phyloP scores from a whole-genome alignment of 2,888 invertebrate species.

The Anticlea derivata region DNA sequence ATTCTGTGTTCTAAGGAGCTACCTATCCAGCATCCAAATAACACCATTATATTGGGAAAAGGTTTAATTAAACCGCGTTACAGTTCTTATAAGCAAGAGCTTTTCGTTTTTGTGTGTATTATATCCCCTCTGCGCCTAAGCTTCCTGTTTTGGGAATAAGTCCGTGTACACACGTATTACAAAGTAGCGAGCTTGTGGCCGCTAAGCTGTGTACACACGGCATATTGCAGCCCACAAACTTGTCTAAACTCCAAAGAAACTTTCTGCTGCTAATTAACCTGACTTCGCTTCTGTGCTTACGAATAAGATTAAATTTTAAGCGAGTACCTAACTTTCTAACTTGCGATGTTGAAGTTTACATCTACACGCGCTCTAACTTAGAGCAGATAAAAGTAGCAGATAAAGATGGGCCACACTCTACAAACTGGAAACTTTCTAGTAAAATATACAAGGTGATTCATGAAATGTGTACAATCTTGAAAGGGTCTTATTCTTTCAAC shows the following conservation, averaged over 20 bases:
- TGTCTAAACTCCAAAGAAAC: conserved; percentile 8
- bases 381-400: neutral
- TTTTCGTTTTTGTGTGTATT: neutral
- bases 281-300: conserved; percentile 7
- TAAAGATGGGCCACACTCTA: neutral
- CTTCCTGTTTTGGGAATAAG: conserved; percentile 1
- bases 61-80: too few relatives aligned
- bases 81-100: neutral
- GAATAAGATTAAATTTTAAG: conserved; percentile 18
- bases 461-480: too few relatives aligned
- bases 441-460: too few relatives aligned
- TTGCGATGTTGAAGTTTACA: conserved; percentile 4
- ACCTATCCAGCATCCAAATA: too few relatives aligned
- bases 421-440: neutral
- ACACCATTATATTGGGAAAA: too few relatives aligned
- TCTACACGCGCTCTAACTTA: neutral
- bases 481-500: too few relatives aligned
- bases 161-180: conserved; percentile 6
- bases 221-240: conserved; percentile 19
- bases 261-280: conserved; percentile 19
- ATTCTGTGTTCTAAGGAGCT: too few relatives aligned
- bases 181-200: conserved; percentile 7
- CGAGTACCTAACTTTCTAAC: neutral
- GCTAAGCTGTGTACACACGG: conserved; percentile 22
- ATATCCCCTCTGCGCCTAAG: neutral